Percentiles rank a stretch among this genome's conserved stretches.
Evolutionary conservation across 2,888 invertebrate species (phyloP).

Genomic region (Hemicrepidius hirtus): DNA sequence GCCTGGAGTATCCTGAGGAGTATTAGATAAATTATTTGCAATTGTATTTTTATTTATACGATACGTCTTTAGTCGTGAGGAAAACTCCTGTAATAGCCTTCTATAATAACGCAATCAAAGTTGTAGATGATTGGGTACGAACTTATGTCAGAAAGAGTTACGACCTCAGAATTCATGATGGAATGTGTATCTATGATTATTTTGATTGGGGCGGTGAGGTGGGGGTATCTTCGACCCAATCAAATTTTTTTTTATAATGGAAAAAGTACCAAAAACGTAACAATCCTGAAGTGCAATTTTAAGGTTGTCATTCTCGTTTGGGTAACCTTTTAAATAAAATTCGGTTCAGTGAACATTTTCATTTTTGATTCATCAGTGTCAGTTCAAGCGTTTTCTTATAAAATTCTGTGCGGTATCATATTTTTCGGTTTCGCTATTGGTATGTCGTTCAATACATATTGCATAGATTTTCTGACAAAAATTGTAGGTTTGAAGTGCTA

Average conservation of each 20-base stretch:
- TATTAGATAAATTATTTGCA: conserved; percentile 31
- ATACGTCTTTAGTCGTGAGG: conserved; percentile 12
- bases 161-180: no score
- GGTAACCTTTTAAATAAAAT: conserved; percentile 3
- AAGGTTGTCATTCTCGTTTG: neutral
- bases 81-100: conserved; percentile 5
- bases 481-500: no score
- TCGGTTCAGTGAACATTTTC: conserved; percentile 3
- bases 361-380: conserved; percentile 22
- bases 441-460: no score
- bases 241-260: no score
- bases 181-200: no score
- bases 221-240: no score
- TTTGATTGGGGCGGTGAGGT: no score
- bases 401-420: conserved; percentile 1
- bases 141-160: no score
- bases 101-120: conserved; percentile 8
- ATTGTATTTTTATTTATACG: conserved; percentile 21
- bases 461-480: no score
- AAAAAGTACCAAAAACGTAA: no score
- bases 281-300: neutral
- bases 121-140: neutral
- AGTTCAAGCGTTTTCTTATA: conserved; percentile 18
- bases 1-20: conserved; percentile 12
- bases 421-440: neutral